Evolutionary conservation across 2,113 vertebrate species (phyloP).

Genomic region (Theropithecus gelada): DNA sequence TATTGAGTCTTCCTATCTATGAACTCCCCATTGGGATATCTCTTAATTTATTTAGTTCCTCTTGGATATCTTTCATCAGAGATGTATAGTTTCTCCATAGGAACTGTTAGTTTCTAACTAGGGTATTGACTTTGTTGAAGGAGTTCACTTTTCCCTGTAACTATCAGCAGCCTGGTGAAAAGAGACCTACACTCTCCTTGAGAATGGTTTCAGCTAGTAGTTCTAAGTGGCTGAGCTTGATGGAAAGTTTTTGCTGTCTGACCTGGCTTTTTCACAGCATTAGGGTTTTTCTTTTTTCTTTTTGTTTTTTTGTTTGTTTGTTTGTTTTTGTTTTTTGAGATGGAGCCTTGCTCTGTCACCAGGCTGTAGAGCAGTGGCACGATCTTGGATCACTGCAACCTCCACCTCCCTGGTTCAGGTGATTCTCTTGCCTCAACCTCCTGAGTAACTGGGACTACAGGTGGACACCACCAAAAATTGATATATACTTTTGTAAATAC

Average conservation of each 20-base stretch:
- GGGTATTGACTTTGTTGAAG: background rate
- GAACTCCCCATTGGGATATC: background rate
- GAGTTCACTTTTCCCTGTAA: background rate
- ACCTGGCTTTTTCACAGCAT: background rate
- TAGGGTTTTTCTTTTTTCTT: background rate
- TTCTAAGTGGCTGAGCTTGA: background rate
- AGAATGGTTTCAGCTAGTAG: background rate
- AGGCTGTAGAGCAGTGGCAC: too few relatives aligned
- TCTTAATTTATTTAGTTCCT: background rate
- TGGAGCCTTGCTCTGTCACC: too few relatives aligned
- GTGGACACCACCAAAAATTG: background rate
- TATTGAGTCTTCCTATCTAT: background rate
- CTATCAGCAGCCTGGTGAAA: background rate
- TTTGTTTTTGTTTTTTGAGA: too few relatives aligned
- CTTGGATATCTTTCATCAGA: background rate
- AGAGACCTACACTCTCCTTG: background rate
- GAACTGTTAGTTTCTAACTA: background rate
- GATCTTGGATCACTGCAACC: too few relatives aligned
- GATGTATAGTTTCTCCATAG: background rate
- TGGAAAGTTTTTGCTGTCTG: background rate
- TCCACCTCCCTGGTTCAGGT: too few relatives aligned
- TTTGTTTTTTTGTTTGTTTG: too few relatives aligned
- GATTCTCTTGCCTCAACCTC: too few relatives aligned
- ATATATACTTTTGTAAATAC: background rate
- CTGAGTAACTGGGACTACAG: too few relatives aligned